phyloP scores from a whole-genome alignment of 2,113 vertebrate genomes.

The human region DNA sequence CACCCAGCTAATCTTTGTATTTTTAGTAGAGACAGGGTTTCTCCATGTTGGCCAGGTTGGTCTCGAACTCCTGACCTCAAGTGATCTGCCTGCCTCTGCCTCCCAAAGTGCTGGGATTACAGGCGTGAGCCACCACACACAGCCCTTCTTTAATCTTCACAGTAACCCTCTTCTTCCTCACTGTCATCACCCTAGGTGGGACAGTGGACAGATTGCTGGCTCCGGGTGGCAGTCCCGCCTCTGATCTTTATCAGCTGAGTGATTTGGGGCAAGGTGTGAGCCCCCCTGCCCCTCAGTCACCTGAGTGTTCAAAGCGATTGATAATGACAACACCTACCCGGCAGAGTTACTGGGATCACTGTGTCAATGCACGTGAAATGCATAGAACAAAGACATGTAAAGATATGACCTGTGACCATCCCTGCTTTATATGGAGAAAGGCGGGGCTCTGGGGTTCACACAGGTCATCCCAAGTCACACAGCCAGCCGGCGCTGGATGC shows the following conservation, averaged over 20 bases:
- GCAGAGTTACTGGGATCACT: neutral
- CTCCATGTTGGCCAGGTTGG: no score
- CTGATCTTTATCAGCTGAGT: neutral
- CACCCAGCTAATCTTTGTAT: no score
- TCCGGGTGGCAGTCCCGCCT: neutral
- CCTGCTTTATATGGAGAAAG: neutral
- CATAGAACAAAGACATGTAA: neutral
- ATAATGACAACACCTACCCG: fast-evolving
- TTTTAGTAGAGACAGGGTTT: no score
- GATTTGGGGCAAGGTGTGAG: neutral
- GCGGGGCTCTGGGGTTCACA: neutral
- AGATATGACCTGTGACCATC: neutral
- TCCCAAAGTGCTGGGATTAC: no score
- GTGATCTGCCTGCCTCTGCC: no score
- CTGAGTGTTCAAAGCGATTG: neutral
- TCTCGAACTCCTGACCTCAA: no score
- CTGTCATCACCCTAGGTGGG: fast-evolving
- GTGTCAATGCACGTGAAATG: fast-evolving
- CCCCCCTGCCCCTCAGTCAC: neutral
- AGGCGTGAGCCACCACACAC: no score
- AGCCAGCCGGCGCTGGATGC: no score
- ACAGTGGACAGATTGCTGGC: fast-evolving
- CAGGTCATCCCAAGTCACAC: neutral
- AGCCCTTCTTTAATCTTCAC: neutral
- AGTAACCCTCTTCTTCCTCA: neutral